Base-by-base conservation (phyloP, 1,140 invertebrate genomes). In the Drosophila navojoa region DNA sequence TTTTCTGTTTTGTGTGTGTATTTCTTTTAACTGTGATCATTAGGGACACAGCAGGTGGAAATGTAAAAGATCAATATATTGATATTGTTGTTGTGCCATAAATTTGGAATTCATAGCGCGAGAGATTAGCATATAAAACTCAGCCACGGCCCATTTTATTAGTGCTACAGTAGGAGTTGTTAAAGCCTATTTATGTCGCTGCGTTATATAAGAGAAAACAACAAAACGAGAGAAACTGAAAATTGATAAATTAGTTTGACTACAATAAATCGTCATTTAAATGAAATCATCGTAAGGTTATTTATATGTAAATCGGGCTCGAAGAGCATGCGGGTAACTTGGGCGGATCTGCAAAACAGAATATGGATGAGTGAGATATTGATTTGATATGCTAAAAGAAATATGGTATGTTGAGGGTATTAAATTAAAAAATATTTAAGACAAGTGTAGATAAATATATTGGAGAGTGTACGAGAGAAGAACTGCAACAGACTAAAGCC, bases 31-130 rank as follows among this genome's bases (percentile, higher is more conserved):
- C 71, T 86, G 71, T 68, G 68, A 86, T 86, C 81, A 86, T 86
- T 86, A 86, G 62, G 86, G 82, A 79, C 81, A 86, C 81, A 86
- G 82, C 81, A 86, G 81, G 81, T 86, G 81, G 71, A 86, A 57
- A 81, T 86, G 63, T 68, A 74, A 54, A 40, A 64, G 53, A 70
- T 54, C 59, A 53, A 72, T 68, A 68, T 76, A 68, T 49, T 61
- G 70, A 69, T 86, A 68, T 53, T 59, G 47, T 44, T 16, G 54
- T 38, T 66, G 60, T 76, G 74, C 63, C 53, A 78, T 81, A 81
- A 78, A 81, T 78, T 66, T 81, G 54, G 67, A 66, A 82, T 79
- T 70, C 71, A 71, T 82, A 64, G 79, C 79, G 44, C 79, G 44
- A 25, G 47, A 52, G 19, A 86, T 86, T 86, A 74, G 77, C 81